Evolutionary conservation across 1,140 invertebrate species (phyloP).

Genomic region (Solenopsis invicta): DNA sequence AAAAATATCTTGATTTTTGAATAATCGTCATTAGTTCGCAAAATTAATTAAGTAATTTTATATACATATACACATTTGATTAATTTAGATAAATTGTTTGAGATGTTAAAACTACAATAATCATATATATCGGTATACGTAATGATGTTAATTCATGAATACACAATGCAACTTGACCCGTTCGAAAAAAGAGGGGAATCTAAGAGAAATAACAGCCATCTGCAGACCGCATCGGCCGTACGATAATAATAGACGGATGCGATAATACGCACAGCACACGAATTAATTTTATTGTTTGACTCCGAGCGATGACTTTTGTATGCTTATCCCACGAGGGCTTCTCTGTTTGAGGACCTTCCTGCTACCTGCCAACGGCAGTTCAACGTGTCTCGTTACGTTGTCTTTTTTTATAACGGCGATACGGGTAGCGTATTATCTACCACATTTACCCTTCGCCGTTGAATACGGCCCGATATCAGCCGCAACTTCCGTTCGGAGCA

Average conservation of each 20-base stretch:
- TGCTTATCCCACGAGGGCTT: conserved; percentile 78
- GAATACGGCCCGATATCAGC: conserved; percentile 64
- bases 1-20: conserved; percentile 13
- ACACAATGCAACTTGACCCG: conserved; percentile 39
- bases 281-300: conserved; percentile 77
- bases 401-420: conserved; percentile 50
- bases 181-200: neutral
- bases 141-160: conserved; percentile 21
- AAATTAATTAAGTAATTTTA: too few relatives aligned
- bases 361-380: conserved; percentile 61
- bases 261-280: conserved; percentile 66
- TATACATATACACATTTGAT: too few relatives aligned
- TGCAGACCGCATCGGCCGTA: conserved; percentile 12
- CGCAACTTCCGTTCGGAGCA: conserved; percentile 44
- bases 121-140: neutral
- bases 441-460: conserved; percentile 56
- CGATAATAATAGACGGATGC: conserved; percentile 63
- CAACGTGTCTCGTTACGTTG: conserved; percentile 68
- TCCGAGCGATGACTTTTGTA: conserved; percentile 71
- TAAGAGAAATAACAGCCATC: conserved; percentile 42
- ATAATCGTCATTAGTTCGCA: neutral
- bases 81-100: neutral
- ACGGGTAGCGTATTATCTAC: conserved; percentile 60
- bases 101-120: conserved; percentile 21
- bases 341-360: conserved; percentile 70